Evolutionary conservation across 2,113 vertebrate species (phyloP), one percentile per base, ranked within the genome.

Genomic region (Rhinichthys klamathensis): DNA sequence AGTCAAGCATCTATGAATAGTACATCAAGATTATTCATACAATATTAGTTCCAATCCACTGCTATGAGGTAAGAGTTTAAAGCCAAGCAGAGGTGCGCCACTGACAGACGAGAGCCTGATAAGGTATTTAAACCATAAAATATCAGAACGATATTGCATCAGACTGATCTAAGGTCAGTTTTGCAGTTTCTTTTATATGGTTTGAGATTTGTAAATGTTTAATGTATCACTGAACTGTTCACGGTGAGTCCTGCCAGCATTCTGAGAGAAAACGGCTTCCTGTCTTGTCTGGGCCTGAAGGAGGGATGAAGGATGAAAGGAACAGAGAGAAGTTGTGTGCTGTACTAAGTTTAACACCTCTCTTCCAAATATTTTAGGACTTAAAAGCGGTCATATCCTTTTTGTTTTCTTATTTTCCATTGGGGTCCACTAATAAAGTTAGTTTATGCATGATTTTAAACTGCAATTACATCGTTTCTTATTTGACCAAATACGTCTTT

Each of bases 1-100:
- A 75, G n/a, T 74, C 82, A 76, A 76, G 54, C 87, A 78, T 69
- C 25, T 89, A 65, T 82, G 61, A 60, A 58, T 78, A 86, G 65
- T 38, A 77, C 63, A 86, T 78, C 54, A 58, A 51, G 72, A 84
- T 81, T 78, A 72, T 84, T 86, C 76, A 80, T 84, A 70, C 75
- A 77, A 78, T 49, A 83, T 84, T 84, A 54, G 60, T 60, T 70
- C 21, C 73, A 61, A 74, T 74, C 80, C 72, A 49, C 44, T 11
- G 44, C 75, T 60, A 56, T 38, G 41, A 73, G 41, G 58, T 51
- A 70, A 60, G 30, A 72, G 32, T 60, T 83, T 44, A 84, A 74
- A 63, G 76, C 35, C 72, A 67, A 58, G 63, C 35, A 44, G 46
- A 67, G n/a, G 58, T 63, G 32, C 30, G 72, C 21, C 23, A 27